These are phyloP conservation scores for Ditula angustiorana DNA, from an alignment of 2,888 invertebrate genomes.

Conservation along the genomic window DNA sequence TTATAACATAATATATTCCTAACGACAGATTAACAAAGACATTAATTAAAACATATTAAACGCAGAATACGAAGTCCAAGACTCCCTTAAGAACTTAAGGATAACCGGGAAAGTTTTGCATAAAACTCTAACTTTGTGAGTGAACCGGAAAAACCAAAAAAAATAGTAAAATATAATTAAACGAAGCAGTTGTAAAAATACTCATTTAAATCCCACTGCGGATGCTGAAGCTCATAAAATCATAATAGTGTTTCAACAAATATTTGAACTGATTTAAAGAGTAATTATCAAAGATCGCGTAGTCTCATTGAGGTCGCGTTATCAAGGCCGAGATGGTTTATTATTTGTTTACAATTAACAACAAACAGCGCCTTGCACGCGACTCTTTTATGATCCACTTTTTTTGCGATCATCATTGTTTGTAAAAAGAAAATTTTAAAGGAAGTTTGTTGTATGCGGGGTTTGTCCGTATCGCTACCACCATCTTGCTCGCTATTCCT, in stretches of 20 bases:
- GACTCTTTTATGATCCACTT: not conserved
- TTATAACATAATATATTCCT: too few species aligned
- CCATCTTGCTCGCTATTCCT: too few species aligned
- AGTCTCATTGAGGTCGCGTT: conserved; percentile 3
- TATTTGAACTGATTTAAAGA: conserved; percentile 23
- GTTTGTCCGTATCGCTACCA: too few species aligned
- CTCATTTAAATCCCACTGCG: conserved; percentile 1
- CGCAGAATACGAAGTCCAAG: too few species aligned
- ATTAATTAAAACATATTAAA: too few species aligned
- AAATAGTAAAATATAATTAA: not conserved
- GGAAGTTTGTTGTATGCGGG: too few species aligned
- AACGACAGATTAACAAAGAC: too few species aligned
- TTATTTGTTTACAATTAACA: conserved; percentile 3
- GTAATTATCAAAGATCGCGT: conserved; percentile 16
- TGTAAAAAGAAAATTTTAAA: too few species aligned
- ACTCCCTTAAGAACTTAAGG: too few species aligned
- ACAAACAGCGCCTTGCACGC: not conserved
- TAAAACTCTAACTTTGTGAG: too few species aligned
- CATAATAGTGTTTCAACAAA: conserved; percentile 16
- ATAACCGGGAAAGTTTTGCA: too few species aligned
- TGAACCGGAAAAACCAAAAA: not conserved
- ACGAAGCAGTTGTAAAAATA: not conserved
- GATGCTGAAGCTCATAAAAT: not conserved
- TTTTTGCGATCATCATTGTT: too few species aligned
- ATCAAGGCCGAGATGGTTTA: conserved; percentile 13